Evolutionary conservation across 1,140 invertebrate genomes (phyloP).

Genomic region (Conus ventricosus): DNA sequence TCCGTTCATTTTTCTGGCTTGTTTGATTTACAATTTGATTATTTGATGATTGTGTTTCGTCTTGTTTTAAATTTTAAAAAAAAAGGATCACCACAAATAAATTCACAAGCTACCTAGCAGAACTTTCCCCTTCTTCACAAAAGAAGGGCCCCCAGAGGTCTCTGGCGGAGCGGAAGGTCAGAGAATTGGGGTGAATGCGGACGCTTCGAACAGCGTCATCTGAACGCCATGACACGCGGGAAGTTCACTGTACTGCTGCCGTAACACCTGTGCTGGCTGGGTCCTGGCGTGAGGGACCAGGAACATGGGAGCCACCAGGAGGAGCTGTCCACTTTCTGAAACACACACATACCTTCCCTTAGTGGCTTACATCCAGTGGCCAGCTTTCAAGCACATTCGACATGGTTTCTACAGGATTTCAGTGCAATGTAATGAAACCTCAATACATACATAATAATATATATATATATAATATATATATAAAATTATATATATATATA

Average conservation of each 20-base stretch:
- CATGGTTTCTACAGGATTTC: neutral
- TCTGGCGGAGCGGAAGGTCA: neutral
- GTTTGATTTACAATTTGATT: no score
- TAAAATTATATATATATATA: no score
- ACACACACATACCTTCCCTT: neutral
- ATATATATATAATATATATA: no score
- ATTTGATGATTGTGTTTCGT: no score
- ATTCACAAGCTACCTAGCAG: no score
- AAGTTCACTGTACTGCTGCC: slow-evolving; percentile 34
- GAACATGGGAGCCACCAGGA: slow-evolving; percentile 11
- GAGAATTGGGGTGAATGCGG: neutral
- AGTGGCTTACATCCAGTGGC: neutral
- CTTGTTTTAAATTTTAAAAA: no score
- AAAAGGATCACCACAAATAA: no score
- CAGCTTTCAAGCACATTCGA: neutral
- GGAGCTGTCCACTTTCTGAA: slow-evolving; percentile 25
- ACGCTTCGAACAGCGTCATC: slow-evolving; percentile 19
- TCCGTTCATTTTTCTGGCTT: no score
- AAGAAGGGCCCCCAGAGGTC: slow-evolving; percentile 11
- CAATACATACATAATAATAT: neutral
- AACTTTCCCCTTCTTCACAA: neutral
- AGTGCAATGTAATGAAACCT: neutral
- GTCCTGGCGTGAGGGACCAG: neutral
- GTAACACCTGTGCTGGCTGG: slow-evolving; percentile 11
- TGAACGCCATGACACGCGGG: slow-evolving; percentile 27